phyloP scores from a whole-genome alignment of 1,140 invertebrate species.

The Pseudobourletiella spinata region DNA sequence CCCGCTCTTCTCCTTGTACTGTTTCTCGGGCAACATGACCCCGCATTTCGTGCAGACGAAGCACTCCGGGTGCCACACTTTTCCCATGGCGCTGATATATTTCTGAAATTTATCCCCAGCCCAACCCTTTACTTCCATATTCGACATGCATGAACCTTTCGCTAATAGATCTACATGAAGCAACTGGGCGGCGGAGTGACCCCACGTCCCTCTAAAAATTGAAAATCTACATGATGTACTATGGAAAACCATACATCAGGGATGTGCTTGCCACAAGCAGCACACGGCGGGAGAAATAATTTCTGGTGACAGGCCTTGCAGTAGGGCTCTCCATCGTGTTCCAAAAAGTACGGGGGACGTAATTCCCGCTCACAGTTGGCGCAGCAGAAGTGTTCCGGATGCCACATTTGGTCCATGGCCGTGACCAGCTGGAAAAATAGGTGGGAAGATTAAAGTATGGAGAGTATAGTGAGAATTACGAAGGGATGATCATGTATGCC shows the following conservation, averaged over 20 bases:
- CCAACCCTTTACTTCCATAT: too few relatives aligned
- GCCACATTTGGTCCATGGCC: slow-evolving; percentile 34
- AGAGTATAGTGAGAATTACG: too few relatives aligned
- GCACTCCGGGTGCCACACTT: slow-evolving; percentile 53
- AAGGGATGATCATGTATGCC: too few relatives aligned
- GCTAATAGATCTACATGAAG: too few relatives aligned
- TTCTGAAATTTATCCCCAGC: not conserved
- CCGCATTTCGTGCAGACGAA: slow-evolving; percentile 74
- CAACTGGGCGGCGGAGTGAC: too few relatives aligned
- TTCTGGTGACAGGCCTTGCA: slow-evolving; percentile 46
- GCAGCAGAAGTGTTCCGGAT: slow-evolving; percentile 91
- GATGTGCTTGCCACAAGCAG: slow-evolving; percentile 25
- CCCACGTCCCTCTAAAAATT: too few relatives aligned
- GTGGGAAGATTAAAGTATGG: not conserved
- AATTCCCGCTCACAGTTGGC: slow-evolving; percentile 71
- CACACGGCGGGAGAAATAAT: slow-evolving; percentile 33
- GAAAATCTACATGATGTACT: too few relatives aligned
- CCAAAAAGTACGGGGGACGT: slow-evolving; percentile 93
- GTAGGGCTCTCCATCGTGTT: slow-evolving; percentile 86
- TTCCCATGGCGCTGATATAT: slow-evolving; percentile 12
- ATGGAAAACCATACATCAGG: slow-evolving; percentile 15
- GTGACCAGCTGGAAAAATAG: slow-evolving; percentile 29
- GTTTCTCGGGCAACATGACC: slow-evolving; percentile 57
- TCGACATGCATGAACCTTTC: too few relatives aligned
- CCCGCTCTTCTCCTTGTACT: slow-evolving; percentile 60